A percentile compares a stretch with the other conserved stretches of the same genome.
phyloP scores from a whole-genome alignment of 2,113 vertebrate species.

The Pachyramphus minor region DNA sequence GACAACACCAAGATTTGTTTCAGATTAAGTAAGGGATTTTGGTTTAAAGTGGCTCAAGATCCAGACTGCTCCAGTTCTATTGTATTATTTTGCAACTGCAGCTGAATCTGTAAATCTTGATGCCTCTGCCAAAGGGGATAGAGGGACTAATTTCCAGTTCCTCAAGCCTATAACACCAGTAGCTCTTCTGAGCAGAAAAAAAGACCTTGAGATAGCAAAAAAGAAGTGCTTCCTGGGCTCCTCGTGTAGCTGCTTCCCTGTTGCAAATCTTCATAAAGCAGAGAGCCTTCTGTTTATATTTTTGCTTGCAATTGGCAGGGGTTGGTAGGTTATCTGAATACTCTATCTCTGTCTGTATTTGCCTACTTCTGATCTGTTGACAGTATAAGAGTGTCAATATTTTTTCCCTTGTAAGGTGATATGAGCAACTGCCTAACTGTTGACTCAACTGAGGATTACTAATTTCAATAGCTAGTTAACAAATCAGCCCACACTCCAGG shows the following conservation, averaged over 20 bases:
- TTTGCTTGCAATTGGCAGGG: not conserved
- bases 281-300: slow-evolving; percentile 34
- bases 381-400: slow-evolving; percentile 52
- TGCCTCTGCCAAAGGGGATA: not conserved
- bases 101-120: not conserved
- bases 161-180: not conserved
- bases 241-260: not conserved
- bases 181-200: not conserved
- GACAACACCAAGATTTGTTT: not conserved
- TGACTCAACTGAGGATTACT: slow-evolving; percentile 61
- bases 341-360: slow-evolving; percentile 58
- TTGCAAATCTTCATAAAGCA: not conserved
- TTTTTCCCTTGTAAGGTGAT: slow-evolving; percentile 56
- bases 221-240: not conserved
- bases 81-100: not conserved
- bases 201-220: not conserved
- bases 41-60: not conserved
- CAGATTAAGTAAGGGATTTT: not conserved
- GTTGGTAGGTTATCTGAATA: slow-evolving; percentile 45
- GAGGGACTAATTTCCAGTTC: not conserved
- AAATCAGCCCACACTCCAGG: slow-evolving; percentile 6
- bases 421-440: slow-evolving; percentile 41
- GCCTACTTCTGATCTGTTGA: slow-evolving; percentile 53
- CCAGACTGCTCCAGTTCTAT: not conserved
- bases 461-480: slow-evolving; percentile 58